Base-by-base conservation (phyloP, 2,888 invertebrate genomes). In the Helleia helle region DNA sequence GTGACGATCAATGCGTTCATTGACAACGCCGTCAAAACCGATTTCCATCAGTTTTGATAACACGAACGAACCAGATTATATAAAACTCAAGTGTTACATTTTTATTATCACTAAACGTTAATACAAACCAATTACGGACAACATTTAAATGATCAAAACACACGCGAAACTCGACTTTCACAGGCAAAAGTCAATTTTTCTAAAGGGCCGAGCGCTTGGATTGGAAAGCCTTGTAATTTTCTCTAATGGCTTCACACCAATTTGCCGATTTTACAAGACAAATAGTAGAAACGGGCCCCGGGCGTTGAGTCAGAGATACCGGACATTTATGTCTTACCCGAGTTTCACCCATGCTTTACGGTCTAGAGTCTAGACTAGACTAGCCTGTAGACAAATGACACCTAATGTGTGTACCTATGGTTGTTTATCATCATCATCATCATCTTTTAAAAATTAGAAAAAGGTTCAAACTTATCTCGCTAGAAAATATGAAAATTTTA, bases 191-290 rank as follows among this genome's bases (percentile, higher is more conserved):
- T 59, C 62, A 56, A 68, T 66, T 41, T 43, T 42, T 43, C 43
- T 46, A 43, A 50, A 52, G 49, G 52, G 56, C 50, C 44, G 45
- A 47, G 40, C 42, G 48, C 48, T n/a, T n/a, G n/a, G n/a, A 44
- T 37, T 48, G 43, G 58, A 63, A 63, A 63, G 59, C 51, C 42
- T 43, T 29, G 50, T 49, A 50, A 58, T 55, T 63, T 59, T 52
- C 58, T 50, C 50, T 55, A 48, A 53, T 55, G 54, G 62, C 65
- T 73, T 71, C 69, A 65, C 69, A 66, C 61, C 62, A 59, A 65
- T 72, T 66, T 66, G 62, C 61, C 47, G 56, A 65, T 5, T 69
- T 63, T 56, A 59, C 56, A 59, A 59, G 62, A 68, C 64, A 65
- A 68, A 66, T 62, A 50, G 56, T 45, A 48, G 51, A 49, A 55